Base-by-base conservation (phyloP, 2,797 vertebrate species). In the Arrhamphus sclerolepis region DNA sequence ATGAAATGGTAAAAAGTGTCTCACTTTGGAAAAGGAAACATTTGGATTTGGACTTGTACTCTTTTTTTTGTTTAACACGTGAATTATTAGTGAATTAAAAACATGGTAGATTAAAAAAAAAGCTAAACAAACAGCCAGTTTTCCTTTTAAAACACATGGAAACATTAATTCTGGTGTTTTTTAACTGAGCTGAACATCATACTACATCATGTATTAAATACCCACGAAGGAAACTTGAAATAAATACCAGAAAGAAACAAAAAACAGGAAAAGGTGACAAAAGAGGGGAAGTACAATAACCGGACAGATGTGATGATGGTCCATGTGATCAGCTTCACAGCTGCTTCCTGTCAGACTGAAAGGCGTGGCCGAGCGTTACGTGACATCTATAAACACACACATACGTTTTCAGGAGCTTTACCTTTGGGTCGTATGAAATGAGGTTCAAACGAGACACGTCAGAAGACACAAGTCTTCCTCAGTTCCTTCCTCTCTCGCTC, bases 241-340 rank as follows among this genome's bases (percentile, higher is more conserved):
- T 21, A 75, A 79, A 50, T 38, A 65, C 46, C 57, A 59, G 63
- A 72, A 83, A n/a, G n/a, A n/a, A n/a, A n/a, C n/a, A n/a, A n/a
- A n/a, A 74, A 86, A 86, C 90, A 90, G 86, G 89, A 91, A 86
- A 80, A 10, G 39, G 13, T 42, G 70, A 85, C 76, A 87, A 82
- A 87, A 70, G 71, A 58, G 70, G 77, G 80, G 66, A 83, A 83
- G 55, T 43, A 47, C 4, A 19, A 6, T 24, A n/a, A 57, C 6
- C 3, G 51, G 46, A 52, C 14, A 62, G 70, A 80, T 7, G 10
- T 53, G 72, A 67, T 69, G 63, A 76, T 57, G 20, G 31, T 77
- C 60, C 46, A 38, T 67, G 51, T 51, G 75, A 83, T 78, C 19
- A 2, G 51, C 75, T 69, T 17, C 66, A 26, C 84, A 87, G 77